Percentiles rank a stretch among this genome's conserved stretches.
Conservation (phyloP, 2,888 invertebrate genomes). For the Bibio marci region DNA sequence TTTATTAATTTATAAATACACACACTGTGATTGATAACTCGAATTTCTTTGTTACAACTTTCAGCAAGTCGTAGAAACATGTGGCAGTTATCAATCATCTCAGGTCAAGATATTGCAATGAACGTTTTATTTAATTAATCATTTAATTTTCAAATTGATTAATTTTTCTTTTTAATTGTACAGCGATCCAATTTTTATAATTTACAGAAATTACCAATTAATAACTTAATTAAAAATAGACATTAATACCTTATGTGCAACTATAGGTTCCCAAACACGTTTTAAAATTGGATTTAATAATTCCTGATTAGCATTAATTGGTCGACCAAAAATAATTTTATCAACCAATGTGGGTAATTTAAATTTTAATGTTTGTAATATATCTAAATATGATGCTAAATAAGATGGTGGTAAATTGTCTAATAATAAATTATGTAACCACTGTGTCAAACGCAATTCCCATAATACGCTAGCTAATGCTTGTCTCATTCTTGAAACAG, state of each 20-base stretch:
- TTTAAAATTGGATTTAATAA: slow-evolving; percentile 46
- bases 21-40: too few relatives aligned
- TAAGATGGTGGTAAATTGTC: slow-evolving; percentile 47
- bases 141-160: too few relatives aligned
- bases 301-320: slow-evolving; percentile 38
- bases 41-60: too few relatives aligned
- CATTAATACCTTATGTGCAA: not conserved
- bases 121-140: too few relatives aligned
- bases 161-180: too few relatives aligned
- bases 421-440: slow-evolving; percentile 56
- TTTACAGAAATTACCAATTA: too few relatives aligned
- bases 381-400: slow-evolving; percentile 57
- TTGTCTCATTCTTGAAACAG: slow-evolving; percentile 45
- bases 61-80: too few relatives aligned
- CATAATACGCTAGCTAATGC: slow-evolving; percentile 52
- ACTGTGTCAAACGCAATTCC: slow-evolving; percentile 54
- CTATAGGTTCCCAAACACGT: slow-evolving; percentile 16
- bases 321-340: slow-evolving; percentile 46
- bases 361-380: slow-evolving; percentile 50
- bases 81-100: too few relatives aligned
- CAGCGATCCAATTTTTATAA: too few relatives aligned
- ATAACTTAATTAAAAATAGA: too few relatives aligned
- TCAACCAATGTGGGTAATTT: slow-evolving; percentile 57
- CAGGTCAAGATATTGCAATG: too few relatives aligned
- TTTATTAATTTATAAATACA: too few relatives aligned